Conservation (phyloP, 2,888 invertebrate species). For the Chrysina gloriosa region DNA sequence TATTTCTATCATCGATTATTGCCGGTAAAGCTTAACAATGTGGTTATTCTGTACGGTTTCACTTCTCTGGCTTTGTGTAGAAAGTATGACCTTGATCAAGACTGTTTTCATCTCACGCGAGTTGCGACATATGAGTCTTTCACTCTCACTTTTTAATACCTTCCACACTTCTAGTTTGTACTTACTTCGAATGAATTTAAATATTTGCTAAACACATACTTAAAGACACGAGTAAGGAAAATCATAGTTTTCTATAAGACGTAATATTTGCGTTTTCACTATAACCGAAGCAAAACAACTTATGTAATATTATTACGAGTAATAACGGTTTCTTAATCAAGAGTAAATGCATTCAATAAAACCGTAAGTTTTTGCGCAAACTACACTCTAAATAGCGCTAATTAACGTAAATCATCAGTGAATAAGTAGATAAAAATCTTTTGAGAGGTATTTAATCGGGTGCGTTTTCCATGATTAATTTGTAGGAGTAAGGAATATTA, state of each 20-base stretch:
- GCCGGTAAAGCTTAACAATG: neutral
- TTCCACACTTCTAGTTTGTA: neutral
- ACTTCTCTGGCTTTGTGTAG: slow-evolving; percentile 13
- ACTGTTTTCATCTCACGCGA: slow-evolving; percentile 27
- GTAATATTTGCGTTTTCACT: too few relatives aligned
- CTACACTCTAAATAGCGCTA: too few relatives aligned
- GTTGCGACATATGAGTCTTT: slow-evolving; percentile 27
- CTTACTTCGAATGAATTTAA: neutral
- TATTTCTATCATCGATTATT: slow-evolving; percentile 12
- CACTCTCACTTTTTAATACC: slow-evolving; percentile 30
- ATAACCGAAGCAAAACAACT: neutral
- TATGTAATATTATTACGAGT: neutral
- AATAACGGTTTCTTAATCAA: neutral
- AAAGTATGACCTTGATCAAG: slow-evolving; percentile 34
- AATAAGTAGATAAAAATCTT: too few relatives aligned
- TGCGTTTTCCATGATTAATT: too few relatives aligned
- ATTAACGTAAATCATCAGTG: too few relatives aligned
- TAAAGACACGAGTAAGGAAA: too few relatives aligned
- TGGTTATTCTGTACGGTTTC: slow-evolving; percentile 16
- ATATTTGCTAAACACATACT: neutral
- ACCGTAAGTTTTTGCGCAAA: too few relatives aligned
- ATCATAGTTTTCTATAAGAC: too few relatives aligned
- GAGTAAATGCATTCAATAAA: neutral
- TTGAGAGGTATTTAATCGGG: too few relatives aligned
- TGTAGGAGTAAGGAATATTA: too few relatives aligned